phyloP scores from a whole-genome alignment of 2,888 invertebrate species.

The Cantharis lateralis region DNA sequence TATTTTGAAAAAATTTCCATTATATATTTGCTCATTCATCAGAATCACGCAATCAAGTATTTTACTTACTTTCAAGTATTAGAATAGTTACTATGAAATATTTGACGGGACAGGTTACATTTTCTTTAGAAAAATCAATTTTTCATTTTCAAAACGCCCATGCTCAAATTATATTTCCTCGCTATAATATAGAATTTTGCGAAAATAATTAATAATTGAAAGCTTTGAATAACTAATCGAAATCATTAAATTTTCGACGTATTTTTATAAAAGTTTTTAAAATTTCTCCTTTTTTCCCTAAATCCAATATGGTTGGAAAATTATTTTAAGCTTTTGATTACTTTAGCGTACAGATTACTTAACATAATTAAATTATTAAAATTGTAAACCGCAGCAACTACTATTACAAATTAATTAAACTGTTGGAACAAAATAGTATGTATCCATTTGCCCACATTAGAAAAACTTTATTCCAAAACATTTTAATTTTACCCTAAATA shows the following conservation, averaged over 20 bases:
- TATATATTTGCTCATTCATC: slow-evolving; percentile 5
- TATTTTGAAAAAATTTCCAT: not conserved
- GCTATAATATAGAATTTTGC: not conserved
- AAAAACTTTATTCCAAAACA: not conserved
- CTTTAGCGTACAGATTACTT: not conserved
- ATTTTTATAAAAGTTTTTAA: not conserved
- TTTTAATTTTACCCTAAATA: not conserved
- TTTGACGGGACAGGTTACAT: not conserved
- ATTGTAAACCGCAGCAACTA: not conserved
- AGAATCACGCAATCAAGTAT: not conserved
- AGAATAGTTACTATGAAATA: not conserved
- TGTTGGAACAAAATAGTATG: not conserved
- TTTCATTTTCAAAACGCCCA: not conserved
- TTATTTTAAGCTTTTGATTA: not conserved
- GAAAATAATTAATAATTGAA: not conserved
- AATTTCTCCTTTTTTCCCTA: not conserved
- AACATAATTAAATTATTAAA: not conserved
- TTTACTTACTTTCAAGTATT: not conserved
- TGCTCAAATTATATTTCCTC: not conserved
- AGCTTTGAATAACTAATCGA: not conserved
- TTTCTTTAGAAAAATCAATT: not conserved
- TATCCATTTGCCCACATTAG: too few relatives aligned
- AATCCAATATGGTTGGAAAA: not conserved
- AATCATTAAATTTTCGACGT: not conserved
- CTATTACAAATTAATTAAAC: not conserved